phyloP scores from a whole-genome alignment of 2,888 invertebrate species.

The Drosophila diplacantha region DNA sequence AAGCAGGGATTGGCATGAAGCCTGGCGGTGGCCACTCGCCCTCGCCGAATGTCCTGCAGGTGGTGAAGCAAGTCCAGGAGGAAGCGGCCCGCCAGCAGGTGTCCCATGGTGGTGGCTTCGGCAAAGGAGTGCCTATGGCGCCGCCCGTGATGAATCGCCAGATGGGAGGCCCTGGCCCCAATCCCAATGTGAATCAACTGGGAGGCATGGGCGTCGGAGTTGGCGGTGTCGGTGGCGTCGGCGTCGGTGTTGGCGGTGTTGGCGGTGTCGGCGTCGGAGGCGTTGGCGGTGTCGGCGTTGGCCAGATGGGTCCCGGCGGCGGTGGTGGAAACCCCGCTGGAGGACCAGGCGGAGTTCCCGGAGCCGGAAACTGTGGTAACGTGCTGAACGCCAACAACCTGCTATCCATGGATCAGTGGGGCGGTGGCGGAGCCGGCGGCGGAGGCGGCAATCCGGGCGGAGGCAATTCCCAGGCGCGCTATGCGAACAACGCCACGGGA shows the following conservation, averaged over 20 bases:
- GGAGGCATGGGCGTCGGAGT: constrained; percentile 67
- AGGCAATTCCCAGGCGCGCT: constrained; percentile 76
- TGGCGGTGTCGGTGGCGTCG: constrained; percentile 61
- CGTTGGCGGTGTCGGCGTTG: constrained; percentile 54
- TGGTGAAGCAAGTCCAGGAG: constrained; percentile 91
- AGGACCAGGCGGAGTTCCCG: constrained; percentile 43
- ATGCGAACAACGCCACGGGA: constrained; percentile 59
- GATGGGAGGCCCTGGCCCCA: constrained; percentile 65
- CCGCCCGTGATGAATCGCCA: constrained; percentile 79
- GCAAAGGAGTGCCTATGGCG: constrained; percentile 81
- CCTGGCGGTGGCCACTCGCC: constrained; percentile 84
- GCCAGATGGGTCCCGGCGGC: constrained; percentile 43
- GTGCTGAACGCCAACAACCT: constrained; percentile 78
- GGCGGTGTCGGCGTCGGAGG: constrained; percentile 54
- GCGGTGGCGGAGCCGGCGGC: constrained; percentile 71
- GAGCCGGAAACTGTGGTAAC: constrained; percentile 53
- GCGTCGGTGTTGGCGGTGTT: constrained; percentile 42
- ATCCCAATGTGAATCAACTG: constrained; percentile 53
- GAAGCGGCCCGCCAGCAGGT: constrained; percentile 94
- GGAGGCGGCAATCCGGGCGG: constrained; percentile 39
- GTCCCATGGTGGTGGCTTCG: constrained; percentile 85
- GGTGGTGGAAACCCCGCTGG: constrained; percentile 50
- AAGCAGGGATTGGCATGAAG: constrained; percentile 81
- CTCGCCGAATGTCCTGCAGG: constrained; percentile 89
- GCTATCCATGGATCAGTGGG: constrained; percentile 81